phyloP scores from a whole-genome alignment of 2,888 invertebrate species.

The Drosophila imparisetae region DNA sequence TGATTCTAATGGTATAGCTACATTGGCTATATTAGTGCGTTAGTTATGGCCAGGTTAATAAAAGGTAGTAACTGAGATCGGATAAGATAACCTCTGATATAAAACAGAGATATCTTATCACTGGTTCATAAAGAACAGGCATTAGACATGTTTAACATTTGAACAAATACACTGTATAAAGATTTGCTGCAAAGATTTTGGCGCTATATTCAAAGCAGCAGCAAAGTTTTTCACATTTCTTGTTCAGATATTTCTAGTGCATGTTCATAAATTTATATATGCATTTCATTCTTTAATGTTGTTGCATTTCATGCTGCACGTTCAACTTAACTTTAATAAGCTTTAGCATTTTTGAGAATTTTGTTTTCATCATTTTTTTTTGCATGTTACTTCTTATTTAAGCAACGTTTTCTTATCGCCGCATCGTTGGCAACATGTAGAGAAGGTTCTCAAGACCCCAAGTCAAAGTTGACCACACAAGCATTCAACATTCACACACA shows the following conservation, averaged over 20 bases:
- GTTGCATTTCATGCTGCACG: conserved; percentile 54
- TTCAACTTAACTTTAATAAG: conserved; percentile 48
- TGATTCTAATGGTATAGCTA: conserved; percentile 7
- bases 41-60: conserved; percentile 21
- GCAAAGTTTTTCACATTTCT: conserved; percentile 25
- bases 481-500: conserved; percentile 14
- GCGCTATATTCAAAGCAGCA: neutral
- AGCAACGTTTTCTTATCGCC: conserved; percentile 16
- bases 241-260: conserved; percentile 14
- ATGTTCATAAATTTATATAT: conserved; percentile 11
- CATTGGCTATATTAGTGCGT: conserved; percentile 9
- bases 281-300: conserved; percentile 32
- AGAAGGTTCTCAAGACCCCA: conserved; percentile 42
- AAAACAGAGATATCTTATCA: conserved; percentile 1
- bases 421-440: conserved; percentile 32
- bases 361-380: conserved; percentile 15
- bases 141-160: conserved; percentile 4
- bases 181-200: neutral
- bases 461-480: conserved; percentile 40
- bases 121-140: neutral
- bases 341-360: conserved; percentile 37
- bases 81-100: conserved; percentile 30
- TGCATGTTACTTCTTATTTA: conserved; percentile 4
- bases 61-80: conserved; percentile 26
- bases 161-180: neutral